phyloP scores from a whole-genome alignment of 2,113 vertebrate genomes.

The Ammodytes dubius region DNA sequence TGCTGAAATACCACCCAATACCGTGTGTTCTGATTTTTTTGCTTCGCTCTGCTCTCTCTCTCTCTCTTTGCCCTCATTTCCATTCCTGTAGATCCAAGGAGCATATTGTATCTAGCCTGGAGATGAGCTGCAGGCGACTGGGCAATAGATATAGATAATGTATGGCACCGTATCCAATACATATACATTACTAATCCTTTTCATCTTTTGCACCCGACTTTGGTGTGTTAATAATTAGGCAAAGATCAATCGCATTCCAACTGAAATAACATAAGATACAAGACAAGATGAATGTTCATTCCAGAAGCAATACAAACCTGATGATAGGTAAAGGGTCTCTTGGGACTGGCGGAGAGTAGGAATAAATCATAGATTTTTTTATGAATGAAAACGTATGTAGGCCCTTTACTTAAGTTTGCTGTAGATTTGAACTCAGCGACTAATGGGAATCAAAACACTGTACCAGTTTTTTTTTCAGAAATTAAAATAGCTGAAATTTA shows the following conservation, averaged over 20 bases:
- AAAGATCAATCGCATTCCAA: neutral
- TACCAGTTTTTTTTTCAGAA: neutral
- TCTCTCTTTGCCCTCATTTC: slow-evolving; percentile 71
- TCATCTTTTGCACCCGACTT: neutral
- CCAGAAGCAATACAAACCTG: neutral
- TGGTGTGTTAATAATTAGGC: slow-evolving; percentile 2
- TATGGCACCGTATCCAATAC: slow-evolving; percentile 23
- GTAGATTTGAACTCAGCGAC: neutral
- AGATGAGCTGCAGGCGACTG: slow-evolving; percentile 55
- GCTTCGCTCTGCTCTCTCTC: slow-evolving; percentile 47
- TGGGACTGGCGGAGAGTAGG: neutral
- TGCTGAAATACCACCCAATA: slow-evolving; percentile 73
- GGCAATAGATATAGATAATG: slow-evolving; percentile 45
- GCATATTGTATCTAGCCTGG: slow-evolving; percentile 43
- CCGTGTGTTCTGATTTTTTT: slow-evolving; percentile 74
- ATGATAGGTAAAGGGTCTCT: slow-evolving; percentile 15
- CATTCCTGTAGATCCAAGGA: slow-evolving; percentile 52
- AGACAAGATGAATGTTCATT: neutral
- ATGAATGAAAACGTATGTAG: slow-evolving; percentile 2
- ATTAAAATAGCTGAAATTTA: slow-evolving; percentile 5
- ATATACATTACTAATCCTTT: neutral
- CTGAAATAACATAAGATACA: neutral
- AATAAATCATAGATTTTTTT: slow-evolving; percentile 22
- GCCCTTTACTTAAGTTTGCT: neutral
- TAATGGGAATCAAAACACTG: neutral